These are phyloP conservation scores for Pristionchus entomophagus DNA, from an alignment of 2,888 invertebrate genomes.

Conservation along the genomic window DNA sequence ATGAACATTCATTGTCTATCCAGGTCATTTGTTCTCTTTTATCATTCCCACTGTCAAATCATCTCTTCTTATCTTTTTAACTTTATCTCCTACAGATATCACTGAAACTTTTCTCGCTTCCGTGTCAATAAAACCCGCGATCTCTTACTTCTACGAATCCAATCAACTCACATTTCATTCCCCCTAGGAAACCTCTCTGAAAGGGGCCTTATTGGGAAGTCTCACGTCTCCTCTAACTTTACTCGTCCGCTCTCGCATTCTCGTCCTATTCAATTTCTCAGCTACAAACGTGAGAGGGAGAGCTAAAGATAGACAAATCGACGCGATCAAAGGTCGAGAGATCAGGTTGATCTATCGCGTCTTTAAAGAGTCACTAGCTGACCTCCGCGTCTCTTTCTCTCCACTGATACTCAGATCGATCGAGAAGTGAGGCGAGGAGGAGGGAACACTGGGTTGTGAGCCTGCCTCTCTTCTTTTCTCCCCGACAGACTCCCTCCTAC, in stretches of 20 bases:
- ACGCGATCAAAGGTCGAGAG: neutral
- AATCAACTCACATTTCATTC: conserved; percentile 23
- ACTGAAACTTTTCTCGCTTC: too few species aligned
- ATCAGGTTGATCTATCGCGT: neutral
- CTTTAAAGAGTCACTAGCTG: neutral
- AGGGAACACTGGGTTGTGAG: too few species aligned
- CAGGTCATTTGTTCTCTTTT: too few species aligned
- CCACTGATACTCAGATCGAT: conserved; percentile 17
- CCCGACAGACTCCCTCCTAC: neutral
- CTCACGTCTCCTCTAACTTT: conserved; percentile 1
- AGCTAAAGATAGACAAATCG: conserved; percentile 3
- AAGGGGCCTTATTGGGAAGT: neutral
- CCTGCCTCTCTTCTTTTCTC: neutral
- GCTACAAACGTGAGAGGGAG: too few species aligned
- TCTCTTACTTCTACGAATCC: neutral
- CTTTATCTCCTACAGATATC: too few species aligned
- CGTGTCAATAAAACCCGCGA: too few species aligned
- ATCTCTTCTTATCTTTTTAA: too few species aligned
- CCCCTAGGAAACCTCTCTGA: neutral
- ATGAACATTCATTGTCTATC: too few species aligned
- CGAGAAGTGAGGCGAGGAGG: neutral
- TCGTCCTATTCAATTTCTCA: neutral
- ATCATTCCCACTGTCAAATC: too few species aligned
- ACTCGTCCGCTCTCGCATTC: neutral
- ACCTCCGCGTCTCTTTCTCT: neutral